Percentiles rank a stretch among this genome's conserved stretches.
Conservation (phyloP, 1,140 invertebrate species). For the Holcopasites calliopsidis region DNA sequence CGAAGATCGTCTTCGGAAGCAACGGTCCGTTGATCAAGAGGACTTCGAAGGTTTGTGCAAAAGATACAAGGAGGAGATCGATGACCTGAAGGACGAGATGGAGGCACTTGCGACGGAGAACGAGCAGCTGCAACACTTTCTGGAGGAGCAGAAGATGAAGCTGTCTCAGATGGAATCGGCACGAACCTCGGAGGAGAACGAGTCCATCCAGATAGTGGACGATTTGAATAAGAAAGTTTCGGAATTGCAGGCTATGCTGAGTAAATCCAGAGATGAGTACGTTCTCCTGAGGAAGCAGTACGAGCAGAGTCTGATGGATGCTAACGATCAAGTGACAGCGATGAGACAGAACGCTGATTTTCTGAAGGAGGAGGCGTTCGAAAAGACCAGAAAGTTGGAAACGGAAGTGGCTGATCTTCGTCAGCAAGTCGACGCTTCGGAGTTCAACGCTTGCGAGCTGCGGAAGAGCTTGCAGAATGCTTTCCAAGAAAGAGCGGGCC, state of each 20-base stretch:
- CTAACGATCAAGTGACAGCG: slow-evolving; percentile 65
- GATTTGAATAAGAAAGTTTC: slow-evolving; percentile 53
- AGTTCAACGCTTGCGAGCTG: slow-evolving; percentile 2
- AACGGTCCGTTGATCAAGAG: slow-evolving; percentile 5
- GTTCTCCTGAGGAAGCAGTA: slow-evolving; percentile 64
- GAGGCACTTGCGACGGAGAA: slow-evolving; percentile 85
- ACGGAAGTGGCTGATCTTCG: slow-evolving; percentile 28
- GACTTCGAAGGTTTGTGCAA: slow-evolving; percentile 43
- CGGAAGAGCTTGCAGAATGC: slow-evolving; percentile 73
- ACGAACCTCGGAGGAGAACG: slow-evolving; percentile 51
- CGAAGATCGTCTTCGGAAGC: not conserved
- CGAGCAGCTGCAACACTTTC: slow-evolving; percentile 84
- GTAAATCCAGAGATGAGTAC: slow-evolving; percentile 67
- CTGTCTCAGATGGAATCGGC: slow-evolving; percentile 66
- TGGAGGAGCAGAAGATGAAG: slow-evolving; percentile 81
- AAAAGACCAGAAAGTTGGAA: slow-evolving; percentile 41
- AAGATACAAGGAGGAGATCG: slow-evolving; percentile 72
- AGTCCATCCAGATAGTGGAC: slow-evolving; percentile 59
- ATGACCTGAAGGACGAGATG: slow-evolving; percentile 80
- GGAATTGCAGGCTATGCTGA: slow-evolving; percentile 56
- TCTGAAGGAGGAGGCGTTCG: slow-evolving; percentile 56
- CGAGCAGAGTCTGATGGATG: slow-evolving; percentile 68
- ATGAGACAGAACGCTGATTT: slow-evolving; percentile 65
- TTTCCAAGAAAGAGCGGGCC: slow-evolving; percentile 70
- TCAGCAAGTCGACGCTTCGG: not conserved